Evolutionary conservation across 2,888 invertebrate species (phyloP), one percentile per base, ranked within the genome.

Genomic region (Patella pellucida): DNA sequence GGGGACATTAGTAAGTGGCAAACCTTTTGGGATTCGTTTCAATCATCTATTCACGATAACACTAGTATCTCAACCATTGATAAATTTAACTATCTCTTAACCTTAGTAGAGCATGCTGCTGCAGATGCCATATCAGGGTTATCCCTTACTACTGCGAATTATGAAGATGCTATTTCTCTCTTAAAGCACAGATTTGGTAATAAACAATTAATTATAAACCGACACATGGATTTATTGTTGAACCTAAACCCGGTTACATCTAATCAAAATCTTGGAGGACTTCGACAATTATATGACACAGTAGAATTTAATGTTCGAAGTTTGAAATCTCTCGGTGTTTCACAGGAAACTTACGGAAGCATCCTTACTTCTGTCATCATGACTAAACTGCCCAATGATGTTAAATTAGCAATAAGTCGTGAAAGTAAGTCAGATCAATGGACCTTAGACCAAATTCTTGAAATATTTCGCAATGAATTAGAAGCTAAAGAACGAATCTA

Each of bases 231-330:
- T 19, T n/a, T 56, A 19, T 14, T 56, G 16, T 16, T 56, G 16
- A 19, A 16, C 56, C 11, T 56, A 56, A 19, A 56, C 16, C 56
- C 56, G 3, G 56, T 56, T 19, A 16, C 16, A 9, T 56, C 56
- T 16, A 56, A 56, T 16, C 56, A 56, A 5, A 56, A 56, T 56
- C 16, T 56, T 56, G 19, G 19, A 56, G 56, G 9, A 16, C 56
- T 56, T 9, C 56, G 5, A 16, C 56, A 56, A 56, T 19, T 56
- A 19, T 56, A 56, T 56, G 56, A 16, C 16, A 56, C 56, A 2
- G 56, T 56, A 56, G 56, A 56, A 56, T 56, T 19, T 56, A 56
- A 56, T 56, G 56, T 56, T 7, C 16, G 56, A 56, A 56, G 56
- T 56, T 56, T 56, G 19, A 16, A 19, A 16, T 41, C 41, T 41